These are phyloP conservation scores for Anisognathus igniventris DNA, from an alignment of 2,797 vertebrate species.

Conservation along the genomic window DNA sequence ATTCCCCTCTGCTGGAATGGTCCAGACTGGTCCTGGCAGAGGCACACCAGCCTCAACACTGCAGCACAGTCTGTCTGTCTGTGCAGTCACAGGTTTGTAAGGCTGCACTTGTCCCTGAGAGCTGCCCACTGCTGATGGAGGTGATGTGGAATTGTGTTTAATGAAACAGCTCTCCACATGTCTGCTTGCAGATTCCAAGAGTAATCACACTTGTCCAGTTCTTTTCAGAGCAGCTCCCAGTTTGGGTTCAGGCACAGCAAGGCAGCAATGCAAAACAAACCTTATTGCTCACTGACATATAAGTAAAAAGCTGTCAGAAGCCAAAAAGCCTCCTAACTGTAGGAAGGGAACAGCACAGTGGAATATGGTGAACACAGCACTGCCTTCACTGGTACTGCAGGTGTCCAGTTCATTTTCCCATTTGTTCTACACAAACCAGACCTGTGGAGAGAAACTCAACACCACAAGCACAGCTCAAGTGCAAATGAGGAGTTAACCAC, in stretches of 20 bases:
- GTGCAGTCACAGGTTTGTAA: background rate
- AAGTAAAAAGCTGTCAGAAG: background rate
- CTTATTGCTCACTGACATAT: background rate
- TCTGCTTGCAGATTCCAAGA: background rate
- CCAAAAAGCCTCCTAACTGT: rapidly evolving
- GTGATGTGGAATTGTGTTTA: rapidly evolving
- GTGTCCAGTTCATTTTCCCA: background rate
- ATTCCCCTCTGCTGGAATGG: background rate
- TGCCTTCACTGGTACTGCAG: background rate
- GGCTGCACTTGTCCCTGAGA: too few species aligned
- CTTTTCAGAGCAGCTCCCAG: background rate
- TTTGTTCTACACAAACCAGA: background rate
- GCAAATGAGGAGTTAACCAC: background rate
- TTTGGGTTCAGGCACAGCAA: background rate
- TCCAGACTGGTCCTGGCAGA: background rate
- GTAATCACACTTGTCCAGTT: background rate
- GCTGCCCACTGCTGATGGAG: background rate
- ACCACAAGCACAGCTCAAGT: background rate
- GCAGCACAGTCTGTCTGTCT: background rate
- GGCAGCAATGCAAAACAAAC: background rate
- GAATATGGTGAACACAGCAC: background rate
- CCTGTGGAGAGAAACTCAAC: background rate
- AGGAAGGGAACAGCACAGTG: background rate
- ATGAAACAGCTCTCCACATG: background rate
- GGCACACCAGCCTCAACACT: background rate